These are phyloP conservation scores for Penaeus vannamei DNA, from an alignment of 1,140 invertebrate genomes.

Conservation along the genomic window DNA sequence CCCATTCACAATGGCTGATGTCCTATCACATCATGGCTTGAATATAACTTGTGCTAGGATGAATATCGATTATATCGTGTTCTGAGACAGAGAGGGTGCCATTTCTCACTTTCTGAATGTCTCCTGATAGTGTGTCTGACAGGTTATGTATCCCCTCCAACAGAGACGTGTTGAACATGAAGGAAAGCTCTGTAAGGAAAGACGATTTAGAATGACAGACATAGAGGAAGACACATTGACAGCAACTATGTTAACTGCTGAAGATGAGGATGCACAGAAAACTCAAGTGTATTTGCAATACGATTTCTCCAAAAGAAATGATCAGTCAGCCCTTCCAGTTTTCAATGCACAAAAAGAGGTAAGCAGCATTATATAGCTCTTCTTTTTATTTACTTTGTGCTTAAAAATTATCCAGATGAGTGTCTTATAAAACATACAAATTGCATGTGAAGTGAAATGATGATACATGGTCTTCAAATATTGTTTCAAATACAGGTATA, in stretches of 20 bases:
- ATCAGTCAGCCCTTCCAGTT: slow-evolving; percentile 45
- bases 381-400: too few species aligned
- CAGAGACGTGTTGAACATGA: neutral
- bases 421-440: neutral
- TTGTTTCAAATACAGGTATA: too few species aligned
- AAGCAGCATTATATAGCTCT: neutral
- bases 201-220: neutral
- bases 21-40: too few species aligned
- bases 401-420: neutral
- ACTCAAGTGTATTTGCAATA: slow-evolving; percentile 62
- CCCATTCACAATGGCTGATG: too few species aligned
- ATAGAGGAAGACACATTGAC: slow-evolving; percentile 50
- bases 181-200: neutral
- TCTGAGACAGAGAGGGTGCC: too few species aligned
- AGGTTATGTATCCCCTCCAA: neutral
- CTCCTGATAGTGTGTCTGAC: too few species aligned
- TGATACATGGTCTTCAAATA: too few species aligned
- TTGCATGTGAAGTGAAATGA: too few species aligned
- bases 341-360: slow-evolving; percentile 49
- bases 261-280: slow-evolving; percentile 7
- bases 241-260: neutral
- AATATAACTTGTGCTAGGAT: too few species aligned
- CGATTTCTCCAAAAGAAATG: slow-evolving; percentile 43
- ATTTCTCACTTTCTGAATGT: too few species aligned
- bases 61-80: too few species aligned